phyloP scores from a whole-genome alignment of 1,140 invertebrate genomes.

The Diploscapter pachys region DNA sequence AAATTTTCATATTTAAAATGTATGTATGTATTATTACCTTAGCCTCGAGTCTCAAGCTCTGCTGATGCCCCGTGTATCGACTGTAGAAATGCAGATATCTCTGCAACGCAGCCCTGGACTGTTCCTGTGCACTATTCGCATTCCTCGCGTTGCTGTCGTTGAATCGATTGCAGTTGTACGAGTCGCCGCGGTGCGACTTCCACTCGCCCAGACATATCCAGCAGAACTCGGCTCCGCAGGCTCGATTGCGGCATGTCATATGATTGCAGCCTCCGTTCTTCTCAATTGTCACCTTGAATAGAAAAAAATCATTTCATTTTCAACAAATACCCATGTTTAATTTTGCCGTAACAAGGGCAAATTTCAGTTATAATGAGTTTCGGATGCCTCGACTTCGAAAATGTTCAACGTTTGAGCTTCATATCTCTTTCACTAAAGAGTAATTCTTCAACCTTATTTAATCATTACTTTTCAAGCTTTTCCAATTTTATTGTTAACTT shows the following conservation, averaged over 20 bases:
- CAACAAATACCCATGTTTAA: too few relatives aligned
- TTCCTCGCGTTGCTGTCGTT: neutral
- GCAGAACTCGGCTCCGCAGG: slow-evolving; percentile 97
- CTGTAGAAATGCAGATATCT: slow-evolving; percentile 97
- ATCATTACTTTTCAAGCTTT: too few relatives aligned
- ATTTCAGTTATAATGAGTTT: too few relatives aligned
- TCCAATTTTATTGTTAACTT: too few relatives aligned
- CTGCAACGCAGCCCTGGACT: slow-evolving; percentile 81
- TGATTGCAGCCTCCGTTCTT: slow-evolving; percentile 97
- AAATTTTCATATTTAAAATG: neutral
- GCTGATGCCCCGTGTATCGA: slow-evolving; percentile 98
- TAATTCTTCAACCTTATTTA: neutral
- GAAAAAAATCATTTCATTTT: neutral
- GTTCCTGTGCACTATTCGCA: slow-evolving; percentile 56
- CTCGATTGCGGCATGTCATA: slow-evolving; percentile 97
- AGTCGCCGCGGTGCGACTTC: slow-evolving; percentile 95
- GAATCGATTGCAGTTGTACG: slow-evolving; percentile 3
- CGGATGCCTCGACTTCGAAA: too few relatives aligned
- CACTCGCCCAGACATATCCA: slow-evolving; percentile 97
- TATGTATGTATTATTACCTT: slow-evolving; percentile 65
- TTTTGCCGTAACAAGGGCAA: too few relatives aligned
- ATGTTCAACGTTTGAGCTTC: too few relatives aligned
- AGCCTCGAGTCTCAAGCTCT: slow-evolving; percentile 92
- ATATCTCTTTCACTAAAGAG: slow-evolving; percentile 65
- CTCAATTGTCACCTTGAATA: slow-evolving; percentile 38